Percentiles rank a stretch among this genome's conserved stretches.
Evolutionary conservation across 2,888 invertebrate genomes (phyloP).

Genomic region (Carabus problematicus): DNA sequence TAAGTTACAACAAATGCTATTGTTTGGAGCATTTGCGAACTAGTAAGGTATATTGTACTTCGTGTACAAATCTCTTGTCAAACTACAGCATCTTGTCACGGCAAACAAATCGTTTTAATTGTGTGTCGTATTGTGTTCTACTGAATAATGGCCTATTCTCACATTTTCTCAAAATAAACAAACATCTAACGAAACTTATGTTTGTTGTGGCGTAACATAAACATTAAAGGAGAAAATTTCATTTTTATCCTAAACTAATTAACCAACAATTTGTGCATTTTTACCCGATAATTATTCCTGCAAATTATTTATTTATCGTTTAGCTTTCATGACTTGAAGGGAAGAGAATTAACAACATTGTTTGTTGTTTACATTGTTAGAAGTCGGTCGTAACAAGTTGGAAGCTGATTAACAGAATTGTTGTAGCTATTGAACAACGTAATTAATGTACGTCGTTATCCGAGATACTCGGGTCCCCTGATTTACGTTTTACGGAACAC

Average conservation of each 20-base stretch:
- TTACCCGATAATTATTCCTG: too few relatives aligned
- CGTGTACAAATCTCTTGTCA: conserved; percentile 23
- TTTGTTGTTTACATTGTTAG: too few relatives aligned
- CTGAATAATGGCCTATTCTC: background rate
- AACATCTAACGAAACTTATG: background rate
- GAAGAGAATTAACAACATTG: too few relatives aligned
- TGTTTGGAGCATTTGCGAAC: conserved; percentile 15
- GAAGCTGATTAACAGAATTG: too few relatives aligned
- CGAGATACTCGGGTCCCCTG: background rate
- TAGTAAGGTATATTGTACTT: conserved; percentile 7
- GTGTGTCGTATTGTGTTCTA: conserved; percentile 36
- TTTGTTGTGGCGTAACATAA: background rate
- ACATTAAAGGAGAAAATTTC: too few relatives aligned
- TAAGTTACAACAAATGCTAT: conserved; percentile 24
- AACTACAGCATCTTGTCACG: conserved; percentile 30
- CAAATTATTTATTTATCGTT: too few relatives aligned
- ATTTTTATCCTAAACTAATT: too few relatives aligned
- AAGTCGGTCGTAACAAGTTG: too few relatives aligned
- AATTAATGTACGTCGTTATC: too few relatives aligned
- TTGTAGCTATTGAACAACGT: too few relatives aligned
- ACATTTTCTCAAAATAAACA: conserved; percentile 18
- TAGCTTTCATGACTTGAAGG: too few relatives aligned
- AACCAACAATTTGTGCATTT: too few relatives aligned
- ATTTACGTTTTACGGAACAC: conserved; percentile 8
- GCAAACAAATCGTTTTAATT: conserved; percentile 39